Base-by-base conservation (phyloP, 2,888 invertebrate species). In the Lingula anatina region DNA sequence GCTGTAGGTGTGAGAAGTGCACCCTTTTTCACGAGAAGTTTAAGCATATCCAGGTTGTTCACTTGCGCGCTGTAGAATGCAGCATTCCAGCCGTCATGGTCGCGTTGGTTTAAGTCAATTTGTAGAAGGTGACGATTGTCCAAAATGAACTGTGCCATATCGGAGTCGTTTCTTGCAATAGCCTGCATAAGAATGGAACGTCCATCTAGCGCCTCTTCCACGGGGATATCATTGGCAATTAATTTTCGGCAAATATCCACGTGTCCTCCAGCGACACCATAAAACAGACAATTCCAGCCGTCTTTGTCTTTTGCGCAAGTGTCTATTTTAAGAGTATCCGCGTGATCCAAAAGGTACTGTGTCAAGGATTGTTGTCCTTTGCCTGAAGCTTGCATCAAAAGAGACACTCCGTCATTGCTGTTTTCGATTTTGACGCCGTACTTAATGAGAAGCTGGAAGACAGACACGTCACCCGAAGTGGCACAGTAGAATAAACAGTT, bases 181-280 rank as follows among this genome's bases (percentile, higher is more conserved):
- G 61, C 60, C 38, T 61, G 60, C 56, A 59, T 61, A 18, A 61
- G 52, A 9, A 59, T 27, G 2, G 59, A 57, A 15, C 52, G 44
- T 7, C 61, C 60, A 38, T 59, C 53, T 18, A 37, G 28, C 15
- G 55, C 54, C 9, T 55, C 43, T 20, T 46, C 51, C n/a, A 61
- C 49, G 5, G 21, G 41, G 5, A 23, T 40, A 9, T 15, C 46
- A 28, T 35, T 38, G 15, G 15, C 20, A 7, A 46, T n/a, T 7
- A 46, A 35, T 5, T 5, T 21, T 23, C 26, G 37, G 18, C 21
- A 37, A 28, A 46, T 21, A 5, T 39, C 37, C 7, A 18, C 37
- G 20, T 43, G 21, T 9, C 46, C 46, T 4, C 46, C 39, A 7
- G 21, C 46, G 5, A 20, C 27, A 20, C 20, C 18, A 23, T 39